Conservation (phyloP, 2,797 vertebrate species). For the Poecilia gillii region DNA sequence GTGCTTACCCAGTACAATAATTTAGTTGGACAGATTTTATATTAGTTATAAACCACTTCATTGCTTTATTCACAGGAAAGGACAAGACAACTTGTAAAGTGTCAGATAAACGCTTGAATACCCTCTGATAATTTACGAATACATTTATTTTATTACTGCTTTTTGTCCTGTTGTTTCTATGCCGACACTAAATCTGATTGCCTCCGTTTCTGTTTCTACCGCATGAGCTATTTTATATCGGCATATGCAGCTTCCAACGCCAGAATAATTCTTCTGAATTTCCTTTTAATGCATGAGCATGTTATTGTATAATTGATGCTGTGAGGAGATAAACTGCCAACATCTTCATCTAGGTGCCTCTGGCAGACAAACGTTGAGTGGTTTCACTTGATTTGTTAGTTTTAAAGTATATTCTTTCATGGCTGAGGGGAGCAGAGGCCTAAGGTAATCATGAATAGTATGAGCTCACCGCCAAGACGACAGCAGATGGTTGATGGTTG, state of each 20-base stretch:
- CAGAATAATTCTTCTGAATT: slow-evolving; percentile 51
- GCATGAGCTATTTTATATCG: slow-evolving; percentile 42
- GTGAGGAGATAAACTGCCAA: slow-evolving; percentile 67
- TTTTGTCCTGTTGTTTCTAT: slow-evolving; percentile 36
- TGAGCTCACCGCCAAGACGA: slow-evolving; percentile 29
- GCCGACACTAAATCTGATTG: slow-evolving; percentile 16
- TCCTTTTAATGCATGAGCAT: slow-evolving; percentile 43
- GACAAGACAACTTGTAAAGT: slow-evolving; percentile 24
- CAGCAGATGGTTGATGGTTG: slow-evolving; percentile 61
- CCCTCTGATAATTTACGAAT: slow-evolving; percentile 25
- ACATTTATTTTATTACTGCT: slow-evolving; percentile 14
- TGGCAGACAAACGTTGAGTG: slow-evolving; percentile 48
- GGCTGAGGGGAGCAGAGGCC: slow-evolving; percentile 41
- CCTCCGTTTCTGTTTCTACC: slow-evolving; percentile 40
- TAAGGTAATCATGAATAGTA: slow-evolving; percentile 43
- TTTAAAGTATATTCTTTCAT: slow-evolving; percentile 57
- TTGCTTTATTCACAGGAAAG: slow-evolving; percentile 4
- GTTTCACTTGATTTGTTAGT: slow-evolving; percentile 68
- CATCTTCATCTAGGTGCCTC: slow-evolving; percentile 61
- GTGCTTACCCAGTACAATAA: slow-evolving; percentile 18
- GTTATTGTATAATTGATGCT: slow-evolving; percentile 70
- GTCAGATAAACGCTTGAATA: slow-evolving; percentile 31
- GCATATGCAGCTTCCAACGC: slow-evolving; percentile 36
- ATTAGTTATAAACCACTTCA: slow-evolving; percentile 17
- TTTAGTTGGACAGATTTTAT: slow-evolving; percentile 17